Conservation (phyloP, 2,797 vertebrate species). For the Eutrigla gurnardus region DNA sequence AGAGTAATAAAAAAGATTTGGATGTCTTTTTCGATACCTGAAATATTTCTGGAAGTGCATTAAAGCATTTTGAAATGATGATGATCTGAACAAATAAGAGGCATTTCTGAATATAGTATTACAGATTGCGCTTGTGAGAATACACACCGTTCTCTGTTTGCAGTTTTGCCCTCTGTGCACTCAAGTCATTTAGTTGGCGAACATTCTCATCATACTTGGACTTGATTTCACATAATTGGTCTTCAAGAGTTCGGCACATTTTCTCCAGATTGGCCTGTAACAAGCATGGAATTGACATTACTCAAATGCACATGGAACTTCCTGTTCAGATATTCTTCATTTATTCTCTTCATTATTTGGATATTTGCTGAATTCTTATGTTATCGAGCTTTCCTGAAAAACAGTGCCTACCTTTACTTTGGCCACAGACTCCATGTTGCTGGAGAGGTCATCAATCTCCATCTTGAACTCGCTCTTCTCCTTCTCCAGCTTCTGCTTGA, state of each 20-base stretch:
- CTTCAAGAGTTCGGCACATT: slow-evolving; percentile 88
- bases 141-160: slow-evolving; percentile 87
- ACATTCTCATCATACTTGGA: slow-evolving; percentile 88
- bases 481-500: slow-evolving; percentile 58
- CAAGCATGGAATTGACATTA: neutral
- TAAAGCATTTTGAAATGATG: neutral
- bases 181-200: slow-evolving; percentile 86
- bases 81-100: neutral
- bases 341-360: neutral
- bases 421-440: slow-evolving; percentile 62
- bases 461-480: slow-evolving; percentile 64
- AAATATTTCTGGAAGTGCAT: neutral
- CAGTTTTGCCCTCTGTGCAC: slow-evolving; percentile 83
- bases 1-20: neutral
- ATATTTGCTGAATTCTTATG: slow-evolving; percentile 3
- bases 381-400: neutral
- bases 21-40: neutral
- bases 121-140: neutral
- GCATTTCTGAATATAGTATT: neutral
- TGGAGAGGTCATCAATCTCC: slow-evolving; percentile 67
- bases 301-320: neutral
- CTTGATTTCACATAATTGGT: slow-evolving; percentile 88
- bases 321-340: neutral
- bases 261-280: slow-evolving; percentile 89
- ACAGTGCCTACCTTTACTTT: slow-evolving; percentile 17